Base-by-base conservation (phyloP, 2,113 vertebrate species). In the Pheucticus melanocephalus region DNA sequence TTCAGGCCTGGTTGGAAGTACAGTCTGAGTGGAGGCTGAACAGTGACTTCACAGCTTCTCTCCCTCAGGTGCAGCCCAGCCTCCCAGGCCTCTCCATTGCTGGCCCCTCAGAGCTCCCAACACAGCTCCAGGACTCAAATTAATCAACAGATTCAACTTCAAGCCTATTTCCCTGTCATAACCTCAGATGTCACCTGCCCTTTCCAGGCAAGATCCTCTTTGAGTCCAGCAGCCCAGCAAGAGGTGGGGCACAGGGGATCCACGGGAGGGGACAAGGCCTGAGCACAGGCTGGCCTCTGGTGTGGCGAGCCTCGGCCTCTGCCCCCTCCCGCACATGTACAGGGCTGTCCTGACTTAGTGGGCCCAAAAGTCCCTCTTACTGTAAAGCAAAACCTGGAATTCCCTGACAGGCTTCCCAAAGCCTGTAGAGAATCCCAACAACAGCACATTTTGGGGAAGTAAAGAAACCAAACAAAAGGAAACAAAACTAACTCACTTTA, bases 1-100 rank as follows among this genome's bases (percentile, higher is more conserved):
- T n/a, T 69, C 77, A 53, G 44, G 17, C 61, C 25, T 35, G 53
- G 33, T 35, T 50, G 37, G 21, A 37, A 44, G 53, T 6, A 5
- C 31, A 35, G 56, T 45, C 44, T 76, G 51, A 63, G 28, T 45
- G 56, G 53, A 53, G 25, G 9, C 35, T 25, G 45, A 57, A 5
- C 0, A 0, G 14, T 2, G 3, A 33, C 64, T 69, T 64, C 69
- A 27, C 48, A n/a, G 40, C 27, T 59, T 54, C 35, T 0, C 1
- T 25, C 65, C 35, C 30, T 50, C 35, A n/a, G 59, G 53, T 20
- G 7, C 40, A 45, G 75, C 33, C 27, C 45, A 31, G 35, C 12
- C 65, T 60, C 35, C 22, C 9, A 24, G 45, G 27, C 17, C 31
- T 16, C 30, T 19, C 22, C 37, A 18, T 30, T 73, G 31, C 48